A percentile compares a stretch with the other conserved stretches of the same genome.
These are phyloP conservation scores for Phylloscopus collybita DNA, from an alignment of 2,797 vertebrate genomes.

Conservation along the genomic window DNA sequence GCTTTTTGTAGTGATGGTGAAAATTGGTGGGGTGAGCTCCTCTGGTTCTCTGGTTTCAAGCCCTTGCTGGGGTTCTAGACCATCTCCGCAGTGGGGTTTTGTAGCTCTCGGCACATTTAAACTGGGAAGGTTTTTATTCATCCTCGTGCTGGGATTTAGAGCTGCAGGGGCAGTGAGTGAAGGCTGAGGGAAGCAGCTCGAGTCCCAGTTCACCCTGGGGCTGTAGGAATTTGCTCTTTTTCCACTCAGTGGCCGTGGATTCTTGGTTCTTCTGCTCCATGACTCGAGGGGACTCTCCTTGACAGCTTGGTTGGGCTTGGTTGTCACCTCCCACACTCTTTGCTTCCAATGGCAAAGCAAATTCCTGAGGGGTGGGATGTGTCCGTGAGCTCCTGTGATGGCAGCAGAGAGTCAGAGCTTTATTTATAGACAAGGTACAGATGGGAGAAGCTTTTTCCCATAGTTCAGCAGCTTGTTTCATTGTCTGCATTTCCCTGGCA, in stretches of 20 bases:
- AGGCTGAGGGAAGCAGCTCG: background rate
- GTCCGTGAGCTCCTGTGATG: background rate
- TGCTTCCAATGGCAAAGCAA: background rate
- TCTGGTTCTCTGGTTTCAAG: background rate
- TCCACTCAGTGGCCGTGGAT: rapidly evolving
- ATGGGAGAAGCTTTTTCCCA: background rate
- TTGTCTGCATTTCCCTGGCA: background rate
- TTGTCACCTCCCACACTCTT: constrained; percentile 1
- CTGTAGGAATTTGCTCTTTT: background rate
- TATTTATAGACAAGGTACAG: constrained; percentile 39
- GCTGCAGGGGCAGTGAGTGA: background rate
- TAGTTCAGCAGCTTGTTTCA: background rate
- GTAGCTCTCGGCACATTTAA: background rate
- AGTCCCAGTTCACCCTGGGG: background rate
- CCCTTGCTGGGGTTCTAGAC: background rate
- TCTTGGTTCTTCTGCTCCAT: background rate
- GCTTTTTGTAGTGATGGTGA: rapidly evolving
- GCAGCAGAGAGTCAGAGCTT: background rate
- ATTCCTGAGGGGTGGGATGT: background rate
- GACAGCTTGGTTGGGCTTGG: background rate
- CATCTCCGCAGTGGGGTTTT: background rate
- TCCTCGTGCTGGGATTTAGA: too few species aligned
- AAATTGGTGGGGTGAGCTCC: background rate
- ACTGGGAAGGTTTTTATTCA: background rate
- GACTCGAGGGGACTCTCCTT: background rate